Percentiles rank a stretch among this genome's conserved stretches.
Conservation (phyloP, 1,140 invertebrate species). For the Heliconius eleuchia region DNA sequence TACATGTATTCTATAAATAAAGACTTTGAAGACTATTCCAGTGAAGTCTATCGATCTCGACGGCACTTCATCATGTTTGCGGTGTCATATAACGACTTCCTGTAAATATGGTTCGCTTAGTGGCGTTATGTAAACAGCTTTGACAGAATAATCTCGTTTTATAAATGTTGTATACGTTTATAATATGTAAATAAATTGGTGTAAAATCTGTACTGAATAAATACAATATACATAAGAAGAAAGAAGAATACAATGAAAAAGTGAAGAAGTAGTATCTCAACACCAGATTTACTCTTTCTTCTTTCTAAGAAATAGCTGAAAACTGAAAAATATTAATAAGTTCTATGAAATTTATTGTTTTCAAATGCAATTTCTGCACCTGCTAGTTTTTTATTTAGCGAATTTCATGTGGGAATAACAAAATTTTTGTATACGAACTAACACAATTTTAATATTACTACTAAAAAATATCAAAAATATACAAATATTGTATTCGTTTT, state of each 20-base stretch:
- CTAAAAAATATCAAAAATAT: not conserved
- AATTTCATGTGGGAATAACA: not conserved
- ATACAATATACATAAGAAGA: too few relatives aligned
- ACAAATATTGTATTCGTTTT: not conserved
- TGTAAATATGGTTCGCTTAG: slow-evolving; percentile 8
- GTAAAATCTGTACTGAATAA: too few relatives aligned
- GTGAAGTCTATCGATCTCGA: slow-evolving; percentile 5
- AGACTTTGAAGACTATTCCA: not conserved
- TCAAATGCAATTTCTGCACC: not conserved
- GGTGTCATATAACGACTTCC: slow-evolving; percentile 14
- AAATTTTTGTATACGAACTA: not conserved
- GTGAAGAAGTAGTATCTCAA: too few relatives aligned
- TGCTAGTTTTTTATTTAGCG: not conserved
- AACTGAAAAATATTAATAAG: too few relatives aligned
- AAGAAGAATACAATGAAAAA: too few relatives aligned
- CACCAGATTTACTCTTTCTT: too few relatives aligned
- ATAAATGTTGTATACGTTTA: not conserved
- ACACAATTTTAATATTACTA: not conserved
- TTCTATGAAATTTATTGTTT: not conserved
- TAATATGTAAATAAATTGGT: not conserved
- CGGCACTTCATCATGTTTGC: slow-evolving; percentile 12
- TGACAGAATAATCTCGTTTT: slow-evolving; percentile 4
- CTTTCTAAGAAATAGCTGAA: too few relatives aligned
- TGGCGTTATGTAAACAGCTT: slow-evolving; percentile 6
- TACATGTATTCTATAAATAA: not conserved